A percentile compares a stretch with the other conserved stretches of the same genome.
phyloP scores from a whole-genome alignment of 2,888 invertebrate genomes.

The Yponomeuta cagnagella region DNA sequence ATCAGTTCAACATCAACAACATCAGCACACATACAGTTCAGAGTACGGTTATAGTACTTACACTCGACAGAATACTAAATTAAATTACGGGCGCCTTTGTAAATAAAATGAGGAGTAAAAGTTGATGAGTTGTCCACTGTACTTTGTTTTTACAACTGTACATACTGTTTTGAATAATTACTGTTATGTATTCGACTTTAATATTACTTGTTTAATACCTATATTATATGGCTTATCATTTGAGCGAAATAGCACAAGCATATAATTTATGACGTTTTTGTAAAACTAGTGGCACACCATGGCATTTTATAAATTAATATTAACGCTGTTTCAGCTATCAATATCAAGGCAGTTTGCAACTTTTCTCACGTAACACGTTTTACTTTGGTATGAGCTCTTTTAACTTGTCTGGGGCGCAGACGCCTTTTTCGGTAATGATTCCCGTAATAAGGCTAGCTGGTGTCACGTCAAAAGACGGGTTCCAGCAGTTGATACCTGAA shows the following conservation, averaged over 20 bases:
- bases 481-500: slow-evolving; percentile 94
- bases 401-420: slow-evolving; percentile 79
- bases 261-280: neutral
- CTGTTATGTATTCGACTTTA: no score
- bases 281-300: neutral
- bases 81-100: no score
- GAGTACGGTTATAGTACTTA: no score
- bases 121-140: no score
- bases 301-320: neutral
- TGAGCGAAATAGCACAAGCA: neutral
- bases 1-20: no score
- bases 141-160: no score
- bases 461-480: slow-evolving; percentile 99
- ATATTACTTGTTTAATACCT: no score
- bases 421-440: slow-evolving; percentile 95
- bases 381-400: slow-evolving; percentile 39
- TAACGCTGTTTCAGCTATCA: neutral
- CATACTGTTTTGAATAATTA: no score
- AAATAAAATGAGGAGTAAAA: no score
- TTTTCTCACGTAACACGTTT: neutral
- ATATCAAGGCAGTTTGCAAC: neutral
- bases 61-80: no score
- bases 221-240: neutral
- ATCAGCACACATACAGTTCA: no score
- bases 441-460: slow-evolving; percentile 93